Conservation (phyloP, 2,888 invertebrate species). For the Autographa gamma region DNA sequence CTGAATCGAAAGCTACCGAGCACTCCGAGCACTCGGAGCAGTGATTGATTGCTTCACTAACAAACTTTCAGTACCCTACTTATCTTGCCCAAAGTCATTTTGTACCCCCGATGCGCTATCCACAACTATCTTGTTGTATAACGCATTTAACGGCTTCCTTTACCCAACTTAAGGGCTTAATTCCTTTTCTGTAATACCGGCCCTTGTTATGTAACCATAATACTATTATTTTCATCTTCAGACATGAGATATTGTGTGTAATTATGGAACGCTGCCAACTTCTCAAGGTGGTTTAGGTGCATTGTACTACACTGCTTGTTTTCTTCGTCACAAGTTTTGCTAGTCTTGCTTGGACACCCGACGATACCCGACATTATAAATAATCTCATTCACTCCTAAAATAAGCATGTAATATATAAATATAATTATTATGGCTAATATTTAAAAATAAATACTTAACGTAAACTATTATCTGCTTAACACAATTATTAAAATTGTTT, state of each 20-base stretch:
- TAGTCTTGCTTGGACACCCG: not conserved
- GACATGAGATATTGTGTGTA: constrained; percentile 41
- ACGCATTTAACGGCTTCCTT: constrained; percentile 45
- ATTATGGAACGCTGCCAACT: constrained; percentile 50
- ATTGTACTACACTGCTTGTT: constrained; percentile 49
- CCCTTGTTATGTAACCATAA: constrained; percentile 49
- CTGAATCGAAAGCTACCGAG: constrained; percentile 27
- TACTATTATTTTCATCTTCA: constrained; percentile 39
- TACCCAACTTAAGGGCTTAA: constrained; percentile 47
- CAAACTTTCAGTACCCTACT: constrained; percentile 41
- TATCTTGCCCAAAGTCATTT: constrained; percentile 27
- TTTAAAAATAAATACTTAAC: too few species aligned
- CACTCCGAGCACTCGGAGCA: not conserved
- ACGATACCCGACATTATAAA: not conserved
- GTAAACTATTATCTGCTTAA: too few species aligned
- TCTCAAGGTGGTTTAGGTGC: constrained; percentile 51
- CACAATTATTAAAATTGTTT: too few species aligned
- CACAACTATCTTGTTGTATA: constrained; percentile 19
- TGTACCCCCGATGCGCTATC: constrained; percentile 15
- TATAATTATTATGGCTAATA: too few species aligned
- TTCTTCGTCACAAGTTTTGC: constrained; percentile 11
- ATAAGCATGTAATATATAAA: not conserved
- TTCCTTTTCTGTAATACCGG: constrained; percentile 32
- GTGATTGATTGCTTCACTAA: constrained; percentile 53
- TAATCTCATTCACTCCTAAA: constrained; percentile 1